Base-by-base conservation (phyloP, 2,113 vertebrate genomes). In the Formicarius rufipectus region DNA sequence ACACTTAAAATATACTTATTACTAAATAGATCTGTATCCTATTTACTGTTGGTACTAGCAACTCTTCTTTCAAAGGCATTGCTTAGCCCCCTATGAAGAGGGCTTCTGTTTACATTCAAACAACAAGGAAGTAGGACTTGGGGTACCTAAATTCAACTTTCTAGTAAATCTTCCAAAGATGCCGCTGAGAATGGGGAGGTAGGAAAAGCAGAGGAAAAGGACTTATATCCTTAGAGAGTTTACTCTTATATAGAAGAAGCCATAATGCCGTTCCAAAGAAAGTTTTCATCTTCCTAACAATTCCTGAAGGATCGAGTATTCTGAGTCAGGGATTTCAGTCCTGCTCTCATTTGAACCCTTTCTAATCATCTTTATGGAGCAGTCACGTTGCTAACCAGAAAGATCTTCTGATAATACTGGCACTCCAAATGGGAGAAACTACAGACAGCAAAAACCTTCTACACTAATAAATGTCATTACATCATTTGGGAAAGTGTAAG, bases 371-470 rank as follows among this genome's bases (percentile, higher is more conserved):
- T 60, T 80, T 33, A 69, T 23, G 9, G 9, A 87, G 59, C 71
- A 94, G 21, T 63, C 35, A 27, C 7, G 30, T 28, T 52, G 53
- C 53, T 63, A 82, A 92, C 22, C 59, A 78, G 30, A 78, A 27
- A 53, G 50, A 25, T 79, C 62, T 90, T 90, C 73, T 60, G 87
- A 28, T 68, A 84, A 45, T 56, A 83, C 24, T 30, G 62, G 78
- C 45, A 75, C 35, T 59, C 50, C 67, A 71, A 24, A 60, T 40
- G 45, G 62, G 10, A 93, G 40, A 59, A 56, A 66, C 12, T 2
- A 1, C 24, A 60, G 42, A 71, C 25, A 55, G 83, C 35, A 84
- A 71, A 64, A 75, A 28, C 28, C 33, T 84, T 69, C 55, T 23
- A 44, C 25, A 20, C 35, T 50, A 87, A 79, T 66, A 84, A 91